A percentile compares a stretch with the other conserved stretches of the same genome.
These are phyloP conservation scores for Phainopepla nitens DNA, from an alignment of 2,113 vertebrate species.

Conservation along the genomic window DNA sequence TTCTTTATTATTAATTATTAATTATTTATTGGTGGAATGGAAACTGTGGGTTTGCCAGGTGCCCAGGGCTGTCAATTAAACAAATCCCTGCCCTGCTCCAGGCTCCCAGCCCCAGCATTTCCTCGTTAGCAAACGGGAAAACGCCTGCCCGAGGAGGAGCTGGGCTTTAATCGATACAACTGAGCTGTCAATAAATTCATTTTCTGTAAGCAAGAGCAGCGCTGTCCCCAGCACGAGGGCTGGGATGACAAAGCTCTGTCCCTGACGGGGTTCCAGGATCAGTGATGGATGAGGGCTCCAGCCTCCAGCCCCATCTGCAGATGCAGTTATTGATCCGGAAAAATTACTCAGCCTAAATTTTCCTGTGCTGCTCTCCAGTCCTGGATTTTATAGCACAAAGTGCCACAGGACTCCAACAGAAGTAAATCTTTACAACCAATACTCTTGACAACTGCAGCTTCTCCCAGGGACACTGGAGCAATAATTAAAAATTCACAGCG, in stretches of 20 bases:
- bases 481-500: slow-evolving; percentile 48
- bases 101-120: neutral
- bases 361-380: neutral
- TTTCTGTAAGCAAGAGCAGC: neutral
- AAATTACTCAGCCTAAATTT: neutral
- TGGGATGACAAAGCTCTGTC: neutral
- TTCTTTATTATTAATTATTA: too few species aligned
- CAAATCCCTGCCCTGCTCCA: neutral
- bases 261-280: neutral
- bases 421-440: slow-evolving; percentile 28
- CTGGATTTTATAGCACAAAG: neutral
- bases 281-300: neutral
- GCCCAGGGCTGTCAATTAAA: neutral
- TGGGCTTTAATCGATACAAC: neutral
- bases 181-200: neutral
- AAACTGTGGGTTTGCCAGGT: rapidly evolving
- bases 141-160: neutral
- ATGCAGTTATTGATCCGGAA: neutral
- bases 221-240: neutral
- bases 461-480: neutral
- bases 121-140: neutral
- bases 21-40: neutral
- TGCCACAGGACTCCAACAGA: neutral
- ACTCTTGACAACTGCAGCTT: slow-evolving; percentile 23
- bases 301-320: neutral